Conservation (phyloP, 2,797 vertebrate genomes). For the Toxotes lorentzi region DNA sequence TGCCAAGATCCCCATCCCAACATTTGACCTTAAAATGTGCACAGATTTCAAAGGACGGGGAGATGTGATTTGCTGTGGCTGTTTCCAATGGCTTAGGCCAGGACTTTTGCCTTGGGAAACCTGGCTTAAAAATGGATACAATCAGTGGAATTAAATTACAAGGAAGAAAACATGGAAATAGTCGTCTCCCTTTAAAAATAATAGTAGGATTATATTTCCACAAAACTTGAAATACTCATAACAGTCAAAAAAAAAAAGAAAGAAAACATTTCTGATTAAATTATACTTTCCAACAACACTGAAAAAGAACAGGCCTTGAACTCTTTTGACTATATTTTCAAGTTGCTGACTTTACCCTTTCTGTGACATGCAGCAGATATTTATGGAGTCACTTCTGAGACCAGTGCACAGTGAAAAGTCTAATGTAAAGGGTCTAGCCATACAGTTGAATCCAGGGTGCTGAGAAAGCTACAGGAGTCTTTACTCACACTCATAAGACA, state of each 20-base stretch:
- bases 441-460: constrained; percentile 56
- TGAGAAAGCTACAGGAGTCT: constrained; percentile 26
- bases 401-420: constrained; percentile 62
- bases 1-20: constrained; percentile 45
- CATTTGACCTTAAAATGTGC: constrained; percentile 53
- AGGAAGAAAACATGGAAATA: constrained; percentile 17
- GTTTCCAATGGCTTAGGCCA: constrained; percentile 25
- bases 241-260: constrained; percentile 4
- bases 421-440: constrained; percentile 53
- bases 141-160: constrained; percentile 22
- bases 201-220: constrained; percentile 43
- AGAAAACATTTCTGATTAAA: constrained; percentile 52
- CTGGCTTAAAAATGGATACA: constrained; percentile 13
- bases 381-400: constrained; percentile 50
- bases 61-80: constrained; percentile 15
- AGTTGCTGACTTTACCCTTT: constrained; percentile 44
- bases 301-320: constrained; percentile 33
- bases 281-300: constrained; percentile 44
- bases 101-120: constrained; percentile 28
- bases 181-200: constrained; percentile 45
- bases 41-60: constrained; percentile 48
- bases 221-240: constrained; percentile 31
- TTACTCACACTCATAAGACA: constrained; percentile 38
- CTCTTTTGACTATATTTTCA: constrained; percentile 19
- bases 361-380: constrained; percentile 53